Evolutionary conservation across 2,888 invertebrate species (phyloP).

Genomic region (Melinaea menophilus): DNA sequence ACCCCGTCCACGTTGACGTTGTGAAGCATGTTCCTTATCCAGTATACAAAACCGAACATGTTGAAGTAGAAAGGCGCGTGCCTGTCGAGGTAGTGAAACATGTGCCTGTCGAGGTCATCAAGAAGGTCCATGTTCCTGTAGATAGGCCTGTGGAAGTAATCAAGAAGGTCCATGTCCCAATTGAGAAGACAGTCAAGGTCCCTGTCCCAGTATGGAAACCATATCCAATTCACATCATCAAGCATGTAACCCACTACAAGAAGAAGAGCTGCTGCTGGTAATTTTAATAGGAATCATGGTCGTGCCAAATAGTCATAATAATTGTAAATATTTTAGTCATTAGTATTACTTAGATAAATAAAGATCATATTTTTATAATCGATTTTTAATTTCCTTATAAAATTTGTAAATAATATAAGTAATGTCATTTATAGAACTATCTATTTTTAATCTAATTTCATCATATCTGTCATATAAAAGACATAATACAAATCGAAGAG

Average conservation of each 20-base stretch:
- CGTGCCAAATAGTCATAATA: slow-evolving; percentile 72
- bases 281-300: slow-evolving; percentile 51
- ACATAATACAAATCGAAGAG: too few relatives aligned
- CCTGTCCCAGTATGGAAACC: slow-evolving; percentile 71
- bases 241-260: slow-evolving; percentile 72
- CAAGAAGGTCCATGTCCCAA: slow-evolving; percentile 64
- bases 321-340: slow-evolving; percentile 73
- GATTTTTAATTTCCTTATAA: slow-evolving; percentile 12
- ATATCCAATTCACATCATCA: slow-evolving; percentile 70
- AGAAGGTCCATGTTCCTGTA: slow-evolving; percentile 61
- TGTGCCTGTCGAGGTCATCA: slow-evolving; percentile 67
- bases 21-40: slow-evolving; percentile 69
- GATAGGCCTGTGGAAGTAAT: slow-evolving; percentile 71
- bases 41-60: slow-evolving; percentile 66
- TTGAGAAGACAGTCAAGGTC: slow-evolving; percentile 67
- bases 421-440: too few relatives aligned
- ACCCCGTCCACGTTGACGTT: slow-evolving; percentile 68
- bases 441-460: too few relatives aligned
- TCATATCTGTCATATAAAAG: too few relatives aligned
- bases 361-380: slow-evolving; percentile 40
- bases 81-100: slow-evolving; percentile 64
- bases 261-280: slow-evolving; percentile 72
- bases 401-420: too few relatives aligned
- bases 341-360: slow-evolving; percentile 57
- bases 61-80: slow-evolving; percentile 66